phyloP scores from a whole-genome alignment of 2,797 vertebrate genomes.

The Eidolon dupreanum region DNA sequence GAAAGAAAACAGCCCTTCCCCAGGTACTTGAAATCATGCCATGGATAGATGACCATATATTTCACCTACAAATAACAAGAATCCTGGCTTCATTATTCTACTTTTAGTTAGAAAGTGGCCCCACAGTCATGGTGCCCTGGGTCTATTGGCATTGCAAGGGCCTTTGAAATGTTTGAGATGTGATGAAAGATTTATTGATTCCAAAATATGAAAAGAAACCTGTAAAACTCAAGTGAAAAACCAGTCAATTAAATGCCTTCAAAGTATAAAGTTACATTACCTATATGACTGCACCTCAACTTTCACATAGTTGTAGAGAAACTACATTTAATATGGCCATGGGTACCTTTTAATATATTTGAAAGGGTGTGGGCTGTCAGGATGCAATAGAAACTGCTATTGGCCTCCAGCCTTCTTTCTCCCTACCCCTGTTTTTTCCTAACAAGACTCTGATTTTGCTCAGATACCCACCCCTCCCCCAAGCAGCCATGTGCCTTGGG shows the following conservation, averaged over 20 bases:
- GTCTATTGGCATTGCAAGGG: background rate
- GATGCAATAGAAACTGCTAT: background rate
- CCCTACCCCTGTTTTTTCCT: background rate
- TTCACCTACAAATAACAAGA: background rate
- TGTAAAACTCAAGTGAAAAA: background rate
- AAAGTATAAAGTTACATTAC: background rate
- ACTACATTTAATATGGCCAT: background rate
- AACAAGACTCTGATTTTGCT: background rate
- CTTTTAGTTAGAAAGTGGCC: background rate
- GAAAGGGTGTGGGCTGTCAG: background rate
- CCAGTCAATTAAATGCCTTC: background rate
- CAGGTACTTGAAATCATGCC: background rate
- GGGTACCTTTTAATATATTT: background rate
- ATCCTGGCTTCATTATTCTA: background rate
- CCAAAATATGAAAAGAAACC: constrained; percentile 12
- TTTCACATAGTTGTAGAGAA: background rate
- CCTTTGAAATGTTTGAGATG: background rate
- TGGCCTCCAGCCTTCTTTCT: background rate
- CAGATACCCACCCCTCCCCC: no score
- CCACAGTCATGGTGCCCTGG: accelerated
- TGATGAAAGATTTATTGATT: background rate
- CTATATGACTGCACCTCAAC: background rate
- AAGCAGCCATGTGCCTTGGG: background rate
- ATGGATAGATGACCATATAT: background rate
- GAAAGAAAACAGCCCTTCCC: background rate